Percentiles rank a stretch among this genome's conserved stretches.
These are phyloP conservation scores for Anhinga anhinga DNA, from an alignment of 2,113 vertebrate species.

Conservation along the genomic window DNA sequence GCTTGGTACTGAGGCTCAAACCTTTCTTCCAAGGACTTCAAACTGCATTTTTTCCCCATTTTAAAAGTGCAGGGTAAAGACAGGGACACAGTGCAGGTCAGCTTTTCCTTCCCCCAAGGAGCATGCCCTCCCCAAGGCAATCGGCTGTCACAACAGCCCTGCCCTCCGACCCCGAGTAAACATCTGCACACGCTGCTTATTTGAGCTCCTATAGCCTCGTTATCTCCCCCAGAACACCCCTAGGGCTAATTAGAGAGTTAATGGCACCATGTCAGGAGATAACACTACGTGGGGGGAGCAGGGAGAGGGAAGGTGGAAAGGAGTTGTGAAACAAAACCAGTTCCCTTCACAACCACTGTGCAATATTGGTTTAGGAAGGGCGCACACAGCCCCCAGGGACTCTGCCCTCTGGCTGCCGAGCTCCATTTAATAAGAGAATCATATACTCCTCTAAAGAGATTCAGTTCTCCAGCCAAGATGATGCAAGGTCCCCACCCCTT, in stretches of 20 bases:
- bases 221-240: constrained; percentile 64
- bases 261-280: constrained; percentile 55
- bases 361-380: constrained; percentile 57
- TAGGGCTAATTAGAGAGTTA: constrained; percentile 73
- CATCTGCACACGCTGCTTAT: constrained; percentile 66
- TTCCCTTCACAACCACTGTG: constrained; percentile 27
- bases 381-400: neutral
- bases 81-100: rapidly evolving
- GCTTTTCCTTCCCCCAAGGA: neutral
- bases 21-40: neutral
- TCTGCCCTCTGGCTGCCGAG: neutral
- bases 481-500: neutral
- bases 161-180: constrained; percentile 76
- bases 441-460: neutral
- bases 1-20: neutral
- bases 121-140: constrained; percentile 27
- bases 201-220: constrained; percentile 43
- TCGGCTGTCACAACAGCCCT: constrained; percentile 74
- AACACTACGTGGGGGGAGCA: neutral
- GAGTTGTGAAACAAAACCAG: constrained; percentile 61
- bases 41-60: neutral
- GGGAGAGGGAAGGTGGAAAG: constrained; percentile 30
- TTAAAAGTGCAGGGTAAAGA: neutral
- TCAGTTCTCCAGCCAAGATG: constrained; percentile 20
- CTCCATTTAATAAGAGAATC: neutral